phyloP scores from a whole-genome alignment of 1,140 invertebrate genomes.

The Drosophila truncata region DNA sequence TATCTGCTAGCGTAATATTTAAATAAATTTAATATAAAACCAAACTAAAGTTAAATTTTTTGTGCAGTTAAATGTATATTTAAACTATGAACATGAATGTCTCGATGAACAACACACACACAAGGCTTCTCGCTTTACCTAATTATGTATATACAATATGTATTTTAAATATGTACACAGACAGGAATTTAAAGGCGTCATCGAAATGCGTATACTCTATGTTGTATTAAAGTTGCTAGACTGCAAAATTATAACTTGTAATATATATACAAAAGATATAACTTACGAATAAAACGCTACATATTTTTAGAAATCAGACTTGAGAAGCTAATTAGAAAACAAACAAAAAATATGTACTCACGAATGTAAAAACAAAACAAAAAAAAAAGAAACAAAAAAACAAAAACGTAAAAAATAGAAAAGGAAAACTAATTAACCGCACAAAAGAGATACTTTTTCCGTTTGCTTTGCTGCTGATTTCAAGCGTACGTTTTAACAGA shows the following conservation, averaged over 20 bases:
- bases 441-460: slow-evolving; percentile 17
- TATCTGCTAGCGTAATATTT: slow-evolving; percentile 39
- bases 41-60: slow-evolving; percentile 25
- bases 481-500: slow-evolving; percentile 18
- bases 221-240: slow-evolving; percentile 51
- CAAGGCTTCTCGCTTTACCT: slow-evolving; percentile 36
- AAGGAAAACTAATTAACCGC: slow-evolving; percentile 19
- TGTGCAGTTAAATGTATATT: slow-evolving; percentile 52
- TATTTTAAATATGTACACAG: slow-evolving; percentile 50
- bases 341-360: slow-evolving; percentile 25
- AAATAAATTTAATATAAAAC: slow-evolving; percentile 35
- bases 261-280: slow-evolving; percentile 40
- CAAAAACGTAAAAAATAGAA: slow-evolving; percentile 21
- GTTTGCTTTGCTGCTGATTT: slow-evolving; percentile 33
- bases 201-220: slow-evolving; percentile 47
- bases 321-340: slow-evolving; percentile 49
- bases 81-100: slow-evolving; percentile 37
- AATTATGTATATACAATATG: slow-evolving; percentile 47
- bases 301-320: slow-evolving; percentile 51
- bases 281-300: slow-evolving; percentile 38
- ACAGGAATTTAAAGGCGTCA: slow-evolving; percentile 38
- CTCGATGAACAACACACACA: slow-evolving; percentile 32
- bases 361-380: slow-evolving; percentile 12
- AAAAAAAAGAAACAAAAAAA: not conserved
- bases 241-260: slow-evolving; percentile 56